Evolutionary conservation across 2,888 invertebrate species (phyloP), one percentile per base, ranked within the genome.

Genomic region (Elmis aenea): DNA sequence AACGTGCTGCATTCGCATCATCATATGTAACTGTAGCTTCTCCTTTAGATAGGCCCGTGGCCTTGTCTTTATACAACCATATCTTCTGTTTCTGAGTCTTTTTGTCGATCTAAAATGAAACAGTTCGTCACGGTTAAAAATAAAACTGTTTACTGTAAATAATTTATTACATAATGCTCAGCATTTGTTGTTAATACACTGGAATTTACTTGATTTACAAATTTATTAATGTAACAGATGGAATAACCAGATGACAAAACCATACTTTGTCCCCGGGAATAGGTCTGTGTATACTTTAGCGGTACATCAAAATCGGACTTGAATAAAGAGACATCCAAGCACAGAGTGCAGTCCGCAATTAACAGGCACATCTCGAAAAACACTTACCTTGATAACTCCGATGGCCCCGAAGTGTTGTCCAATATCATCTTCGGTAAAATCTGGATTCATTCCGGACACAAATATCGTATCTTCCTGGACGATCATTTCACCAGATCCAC

Each of bases 21-120:
- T 95, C 95, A 59, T 95, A 99, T 0, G 96, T 97, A 1, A 99
- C 93, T 0, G 97, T 97, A 3, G 94, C 95, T 73, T 99, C 97
- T 2, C 97, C 97, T 68, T 97, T 97, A 0, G 93, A 89, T 50
- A 82, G 76, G 1, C 95, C 95, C 0, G 91, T 87, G 22, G 81
- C 80, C 71, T 96, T 96, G 64, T 97, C 95, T 66, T 92, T 94
- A 72, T 99, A 99, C 70, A 99, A 83, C 95, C 96, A 97, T 40
- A 99, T 87, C 70, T 94, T 95, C 8, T 92, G 92, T 59, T 91
- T 87, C 58, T 88, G 86, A 0, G 94, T 93, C 55, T 88, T 85
- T 66, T 93, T 94, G 64, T 97, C 96, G 63, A 76, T 89, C 95
- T 96, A 40, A 42, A 56, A 54, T 30, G n/a, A 30, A 28, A 13